phyloP scores from a whole-genome alignment of 2,113 vertebrate species.

The Myotis brandtii region DNA sequence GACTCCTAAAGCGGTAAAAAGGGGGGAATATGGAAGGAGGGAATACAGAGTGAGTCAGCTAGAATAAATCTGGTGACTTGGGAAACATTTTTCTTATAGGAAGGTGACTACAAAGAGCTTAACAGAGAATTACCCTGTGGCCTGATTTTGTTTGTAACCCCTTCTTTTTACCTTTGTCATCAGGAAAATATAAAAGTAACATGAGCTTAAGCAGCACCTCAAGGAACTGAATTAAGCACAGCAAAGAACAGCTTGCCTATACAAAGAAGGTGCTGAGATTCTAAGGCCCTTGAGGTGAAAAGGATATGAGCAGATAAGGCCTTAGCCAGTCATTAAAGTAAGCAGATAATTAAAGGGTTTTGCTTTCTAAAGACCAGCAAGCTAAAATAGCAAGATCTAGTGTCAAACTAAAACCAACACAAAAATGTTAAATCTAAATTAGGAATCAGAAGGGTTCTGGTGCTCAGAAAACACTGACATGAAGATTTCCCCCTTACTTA shows the following conservation, averaged over 20 bases:
- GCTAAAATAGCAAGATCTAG: slow-evolving; percentile 47
- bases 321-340: slow-evolving; percentile 44
- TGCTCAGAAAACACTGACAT: slow-evolving; percentile 13
- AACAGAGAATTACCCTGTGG: slow-evolving; percentile 2
- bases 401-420: slow-evolving; percentile 43
- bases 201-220: background rate
- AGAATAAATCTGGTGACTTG: slow-evolving; percentile 29
- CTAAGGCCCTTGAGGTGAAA: slow-evolving; percentile 56
- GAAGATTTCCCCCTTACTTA: background rate
- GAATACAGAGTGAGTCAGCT: slow-evolving; percentile 6
- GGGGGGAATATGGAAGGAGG: slow-evolving; percentile 27
- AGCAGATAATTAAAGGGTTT: slow-evolving; percentile 60
- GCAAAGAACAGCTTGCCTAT: background rate
- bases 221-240: slow-evolving; percentile 48
- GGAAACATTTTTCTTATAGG: slow-evolving; percentile 55
- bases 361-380: slow-evolving; percentile 60
- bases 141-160: slow-evolving; percentile 53
- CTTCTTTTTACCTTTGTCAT: slow-evolving; percentile 19
- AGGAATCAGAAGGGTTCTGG: slow-evolving; percentile 38
- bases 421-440: slow-evolving; percentile 45
- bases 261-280: slow-evolving; percentile 52
- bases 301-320: slow-evolving; percentile 50
- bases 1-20: slow-evolving; percentile 47
- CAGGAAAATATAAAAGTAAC: slow-evolving; percentile 53
- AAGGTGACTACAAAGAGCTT: slow-evolving; percentile 48